A percentile compares a stretch with the other conserved stretches of the same genome.
Evolutionary conservation across 2,888 invertebrate genomes (phyloP).

Genomic region (Sarcophaga carnaria): DNA sequence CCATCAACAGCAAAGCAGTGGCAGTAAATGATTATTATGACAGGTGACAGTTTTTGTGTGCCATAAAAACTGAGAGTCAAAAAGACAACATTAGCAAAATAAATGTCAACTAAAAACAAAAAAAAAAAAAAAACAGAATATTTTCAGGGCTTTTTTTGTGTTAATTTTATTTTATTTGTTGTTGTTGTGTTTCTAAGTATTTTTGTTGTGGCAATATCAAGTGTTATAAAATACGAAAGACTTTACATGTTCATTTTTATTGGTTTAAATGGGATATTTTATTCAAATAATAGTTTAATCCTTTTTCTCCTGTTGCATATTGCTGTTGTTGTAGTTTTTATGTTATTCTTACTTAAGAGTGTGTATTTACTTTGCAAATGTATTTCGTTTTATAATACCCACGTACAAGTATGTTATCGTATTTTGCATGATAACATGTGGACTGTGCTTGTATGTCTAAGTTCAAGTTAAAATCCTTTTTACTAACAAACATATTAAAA

Average conservation of each 20-base stretch:
- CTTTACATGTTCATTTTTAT: background rate
- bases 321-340: background rate
- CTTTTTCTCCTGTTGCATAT: background rate
- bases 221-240: background rate
- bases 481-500: constrained; percentile 32
- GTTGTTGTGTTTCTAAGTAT: background rate
- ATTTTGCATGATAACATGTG: background rate
- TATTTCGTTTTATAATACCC: no score
- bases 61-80: background rate
- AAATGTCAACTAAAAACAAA: background rate
- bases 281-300: background rate
- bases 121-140: background rate
- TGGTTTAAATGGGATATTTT: background rate
- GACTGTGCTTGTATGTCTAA: background rate
- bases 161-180: constrained; percentile 1
- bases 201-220: background rate
- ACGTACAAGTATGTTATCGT: background rate
- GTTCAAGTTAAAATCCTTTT: constrained; percentile 34
- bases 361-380: constrained; percentile 20
- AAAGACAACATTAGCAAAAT: background rate
- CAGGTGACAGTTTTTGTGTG: constrained; percentile 46
- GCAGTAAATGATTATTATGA: constrained; percentile 53
- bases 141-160: background rate
- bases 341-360: no score
- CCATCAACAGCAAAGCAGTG: background rate